These are phyloP conservation scores for Fabriciana adippe DNA, from an alignment of 2,888 invertebrate species.

Conservation along the genomic window DNA sequence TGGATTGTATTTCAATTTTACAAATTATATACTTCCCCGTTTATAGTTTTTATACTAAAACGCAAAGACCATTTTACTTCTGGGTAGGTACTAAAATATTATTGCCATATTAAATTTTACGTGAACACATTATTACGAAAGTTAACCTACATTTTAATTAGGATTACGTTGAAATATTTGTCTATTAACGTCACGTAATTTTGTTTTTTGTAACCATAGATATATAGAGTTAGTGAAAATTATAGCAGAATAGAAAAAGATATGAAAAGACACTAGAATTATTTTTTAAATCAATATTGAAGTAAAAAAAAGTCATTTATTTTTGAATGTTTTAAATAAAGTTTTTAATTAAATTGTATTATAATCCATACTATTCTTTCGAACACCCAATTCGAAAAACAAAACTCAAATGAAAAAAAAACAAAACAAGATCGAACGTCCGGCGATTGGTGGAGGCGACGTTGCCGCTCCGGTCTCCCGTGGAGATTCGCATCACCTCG, in stretches of 20 bases:
- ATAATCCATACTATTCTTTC: slow-evolving; percentile 31
- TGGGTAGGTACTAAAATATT: slow-evolving; percentile 20
- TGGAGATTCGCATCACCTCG: slow-evolving; percentile 61
- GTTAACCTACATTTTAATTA: slow-evolving; percentile 29
- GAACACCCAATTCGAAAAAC: slow-evolving; percentile 43
- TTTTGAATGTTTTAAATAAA: background rate
- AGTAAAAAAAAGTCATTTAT: background rate
- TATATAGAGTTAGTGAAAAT: slow-evolving; percentile 2
- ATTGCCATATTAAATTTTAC: slow-evolving; percentile 26
- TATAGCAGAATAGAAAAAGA: background rate
- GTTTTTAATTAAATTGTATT: background rate
- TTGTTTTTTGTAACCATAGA: slow-evolving; percentile 7
- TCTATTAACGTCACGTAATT: slow-evolving; percentile 20
- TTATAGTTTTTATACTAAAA: slow-evolving; percentile 2
- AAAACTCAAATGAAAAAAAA: slow-evolving; percentile 61
- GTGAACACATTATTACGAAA: slow-evolving; percentile 21
- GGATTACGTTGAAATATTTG: slow-evolving; percentile 16
- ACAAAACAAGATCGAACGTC: slow-evolving; percentile 63
- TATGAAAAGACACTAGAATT: no score
- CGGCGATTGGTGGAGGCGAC: slow-evolving; percentile 77
- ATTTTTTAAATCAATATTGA: no score
- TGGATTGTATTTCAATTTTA: background rate
- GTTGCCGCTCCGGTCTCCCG: slow-evolving; percentile 74
- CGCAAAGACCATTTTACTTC: slow-evolving; percentile 7
- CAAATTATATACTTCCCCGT: background rate